A percentile compares a stretch with the other conserved stretches of the same genome.
These are phyloP conservation scores for Clarias pachynema DNA, from an alignment of 2,797 vertebrate genomes.

Conservation along the genomic window DNA sequence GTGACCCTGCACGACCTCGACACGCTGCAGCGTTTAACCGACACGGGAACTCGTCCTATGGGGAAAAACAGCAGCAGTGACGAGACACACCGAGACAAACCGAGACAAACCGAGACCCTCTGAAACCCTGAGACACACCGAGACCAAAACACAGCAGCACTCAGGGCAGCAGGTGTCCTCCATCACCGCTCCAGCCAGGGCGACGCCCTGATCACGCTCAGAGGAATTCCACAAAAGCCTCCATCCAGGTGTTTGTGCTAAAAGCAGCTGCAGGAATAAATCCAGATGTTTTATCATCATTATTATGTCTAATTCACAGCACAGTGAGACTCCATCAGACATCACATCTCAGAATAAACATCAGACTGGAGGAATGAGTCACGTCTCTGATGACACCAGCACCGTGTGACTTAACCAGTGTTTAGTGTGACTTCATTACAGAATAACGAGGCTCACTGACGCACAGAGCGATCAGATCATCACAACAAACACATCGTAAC, in stretches of 20 bases:
- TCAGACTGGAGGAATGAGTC: not conserved
- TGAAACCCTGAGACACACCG: constrained; percentile 23
- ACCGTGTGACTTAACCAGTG: not conserved
- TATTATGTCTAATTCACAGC: not conserved
- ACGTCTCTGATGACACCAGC: not conserved
- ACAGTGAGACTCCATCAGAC: not conserved
- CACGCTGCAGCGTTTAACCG: constrained; percentile 40
- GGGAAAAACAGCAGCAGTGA: not conserved
- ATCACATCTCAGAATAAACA: not conserved
- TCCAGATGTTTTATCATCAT: not conserved
- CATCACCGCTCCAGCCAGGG: not conserved
- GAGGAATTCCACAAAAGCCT: not conserved
- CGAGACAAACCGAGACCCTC: constrained; percentile 21
- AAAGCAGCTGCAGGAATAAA: not conserved
- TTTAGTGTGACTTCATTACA: not conserved
- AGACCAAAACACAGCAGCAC: constrained; percentile 37
- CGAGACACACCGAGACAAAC: constrained; percentile 18
- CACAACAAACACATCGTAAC: not conserved
- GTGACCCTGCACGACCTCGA: not conserved
- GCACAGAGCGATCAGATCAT: not conserved
- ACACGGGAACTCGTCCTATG: constrained; percentile 36
- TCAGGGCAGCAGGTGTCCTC: constrained; percentile 12
- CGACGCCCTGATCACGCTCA: not conserved
- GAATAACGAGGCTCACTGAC: not conserved
- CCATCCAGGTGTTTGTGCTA: constrained; percentile 1